Percentiles rank a stretch among this genome's conserved stretches.
phyloP scores from a whole-genome alignment of 64 coral and sea anemone genomes.

The Trachythela sp. region DNA sequence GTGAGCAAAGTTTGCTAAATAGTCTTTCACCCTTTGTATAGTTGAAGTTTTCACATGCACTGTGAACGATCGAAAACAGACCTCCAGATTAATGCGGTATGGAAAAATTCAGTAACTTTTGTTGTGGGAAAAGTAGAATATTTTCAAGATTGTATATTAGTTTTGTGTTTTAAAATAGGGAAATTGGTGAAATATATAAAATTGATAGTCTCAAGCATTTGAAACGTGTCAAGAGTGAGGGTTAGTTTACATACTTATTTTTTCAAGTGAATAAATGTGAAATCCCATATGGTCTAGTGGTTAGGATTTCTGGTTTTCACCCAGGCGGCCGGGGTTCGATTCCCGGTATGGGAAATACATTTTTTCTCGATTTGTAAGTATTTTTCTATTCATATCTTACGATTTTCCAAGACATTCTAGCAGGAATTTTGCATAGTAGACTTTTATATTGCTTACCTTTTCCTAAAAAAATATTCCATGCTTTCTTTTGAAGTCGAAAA shows the following conservation, averaged over 20 bases:
- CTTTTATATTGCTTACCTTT: neutral
- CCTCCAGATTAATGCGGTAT: neutral
- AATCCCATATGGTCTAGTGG: constrained; percentile 31
- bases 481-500: neutral
- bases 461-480: neutral
- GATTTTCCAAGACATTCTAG: no score
- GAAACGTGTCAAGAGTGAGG: neutral
- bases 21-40: neutral
- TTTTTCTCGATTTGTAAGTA: neutral
- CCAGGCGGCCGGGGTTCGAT: constrained; percentile 27
- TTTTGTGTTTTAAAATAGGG: neutral
- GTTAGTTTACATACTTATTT: neutral
- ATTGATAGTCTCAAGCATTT: neutral
- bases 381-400: neutral
- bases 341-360: constrained; percentile 18
- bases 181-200: neutral
- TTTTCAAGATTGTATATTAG: neutral
- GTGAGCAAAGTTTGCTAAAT: neutral
- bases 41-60: neutral
- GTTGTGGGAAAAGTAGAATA: neutral
- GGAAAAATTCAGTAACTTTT: neutral
- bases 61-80: neutral
- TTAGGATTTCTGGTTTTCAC: constrained; percentile 29
- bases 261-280: neutral
- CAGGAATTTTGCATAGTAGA: neutral